Evolutionary conservation across 2,888 invertebrate genomes (phyloP).

Genomic region (Monopis laevigella): DNA sequence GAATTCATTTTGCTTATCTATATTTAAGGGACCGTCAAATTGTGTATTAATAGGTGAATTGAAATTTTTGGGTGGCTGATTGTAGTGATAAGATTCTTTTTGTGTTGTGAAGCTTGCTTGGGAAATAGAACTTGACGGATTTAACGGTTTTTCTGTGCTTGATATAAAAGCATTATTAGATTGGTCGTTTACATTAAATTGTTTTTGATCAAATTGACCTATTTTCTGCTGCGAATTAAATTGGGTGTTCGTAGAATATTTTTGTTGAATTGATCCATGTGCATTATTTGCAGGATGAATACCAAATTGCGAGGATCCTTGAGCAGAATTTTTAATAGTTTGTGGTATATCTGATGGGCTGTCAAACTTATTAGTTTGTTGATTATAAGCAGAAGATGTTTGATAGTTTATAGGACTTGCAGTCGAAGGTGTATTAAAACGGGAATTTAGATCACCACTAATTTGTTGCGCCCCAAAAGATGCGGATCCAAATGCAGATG

Average conservation of each 20-base stretch:
- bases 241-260: background rate
- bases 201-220: conserved; percentile 16
- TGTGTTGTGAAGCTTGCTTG: too few species aligned
- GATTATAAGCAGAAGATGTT: too few species aligned
- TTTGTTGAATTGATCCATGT: too few species aligned
- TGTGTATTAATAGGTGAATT: conserved; percentile 19
- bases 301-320: background rate
- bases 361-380: too few species aligned
- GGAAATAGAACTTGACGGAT: too few species aligned
- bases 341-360: too few species aligned
- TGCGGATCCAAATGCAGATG: background rate
- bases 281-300: background rate
- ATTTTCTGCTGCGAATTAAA: conserved; percentile 1
- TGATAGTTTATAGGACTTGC: too few species aligned
- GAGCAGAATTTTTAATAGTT: too few species aligned
- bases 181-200: conserved; percentile 15
- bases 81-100: conserved; percentile 42
- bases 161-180: too few species aligned
- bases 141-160: too few species aligned
- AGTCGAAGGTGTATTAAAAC: background rate
- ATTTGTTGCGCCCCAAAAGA: background rate
- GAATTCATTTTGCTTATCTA: too few species aligned
- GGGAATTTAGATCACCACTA: background rate
- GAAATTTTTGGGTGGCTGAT: conserved; percentile 36
- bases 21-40: too few species aligned